Conservation (phyloP, 1,140 invertebrate genomes). For the Psix sp. region DNA sequence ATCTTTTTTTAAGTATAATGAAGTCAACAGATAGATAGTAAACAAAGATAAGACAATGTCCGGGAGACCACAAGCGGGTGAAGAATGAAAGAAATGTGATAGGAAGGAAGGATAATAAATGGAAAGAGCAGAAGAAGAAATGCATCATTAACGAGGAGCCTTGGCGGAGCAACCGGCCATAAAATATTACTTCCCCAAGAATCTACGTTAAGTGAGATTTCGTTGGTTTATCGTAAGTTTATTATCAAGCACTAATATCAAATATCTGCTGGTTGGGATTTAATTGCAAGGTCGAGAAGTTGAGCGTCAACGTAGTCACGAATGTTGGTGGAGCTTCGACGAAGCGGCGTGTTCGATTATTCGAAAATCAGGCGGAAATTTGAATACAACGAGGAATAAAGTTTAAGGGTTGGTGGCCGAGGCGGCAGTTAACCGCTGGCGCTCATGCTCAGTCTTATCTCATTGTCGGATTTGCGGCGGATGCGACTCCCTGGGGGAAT, state of each 20-base stretch:
- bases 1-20: conserved; percentile 48
- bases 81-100: conserved; percentile 27
- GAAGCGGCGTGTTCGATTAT: too few relatives aligned
- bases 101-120: conserved; percentile 50
- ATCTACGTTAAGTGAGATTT: conserved; percentile 34
- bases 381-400: too few relatives aligned
- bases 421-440: neutral
- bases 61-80: conserved; percentile 3
- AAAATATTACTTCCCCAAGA: conserved; percentile 55
- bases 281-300: conserved; percentile 29
- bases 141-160: conserved; percentile 58
- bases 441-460: conserved; percentile 17
- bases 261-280: conserved; percentile 24
- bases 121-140: conserved; percentile 46
- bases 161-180: conserved; percentile 34
- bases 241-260: conserved; percentile 50
- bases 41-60: conserved; percentile 45
- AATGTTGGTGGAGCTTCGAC: too few relatives aligned
- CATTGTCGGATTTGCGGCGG: conserved; percentile 24
- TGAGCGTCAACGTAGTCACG: too few relatives aligned
- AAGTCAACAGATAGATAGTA: conserved; percentile 43
- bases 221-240: conserved; percentile 47
- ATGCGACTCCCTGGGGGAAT: conserved; percentile 41
- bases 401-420: neutral
- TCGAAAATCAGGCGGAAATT: too few relatives aligned